These are phyloP conservation scores for Zaprionus inermis DNA, from an alignment of 1,140 invertebrate genomes.

Conservation along the genomic window DNA sequence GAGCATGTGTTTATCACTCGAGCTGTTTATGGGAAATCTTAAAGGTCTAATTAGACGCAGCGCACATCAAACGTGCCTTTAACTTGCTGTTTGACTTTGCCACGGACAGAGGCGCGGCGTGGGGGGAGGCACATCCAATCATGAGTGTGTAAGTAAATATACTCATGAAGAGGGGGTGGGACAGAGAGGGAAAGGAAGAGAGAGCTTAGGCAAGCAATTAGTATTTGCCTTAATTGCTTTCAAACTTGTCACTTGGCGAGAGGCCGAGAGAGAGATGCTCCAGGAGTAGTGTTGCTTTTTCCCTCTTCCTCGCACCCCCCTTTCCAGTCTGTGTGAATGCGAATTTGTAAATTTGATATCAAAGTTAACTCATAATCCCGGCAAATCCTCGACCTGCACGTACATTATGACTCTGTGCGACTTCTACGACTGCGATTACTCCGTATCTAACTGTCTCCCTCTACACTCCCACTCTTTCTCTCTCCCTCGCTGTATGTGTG, in stretches of 20 bases:
- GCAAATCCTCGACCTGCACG: slow-evolving; percentile 26
- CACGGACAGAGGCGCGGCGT: not conserved
- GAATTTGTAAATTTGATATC: slow-evolving; percentile 54
- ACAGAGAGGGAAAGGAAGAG: not conserved
- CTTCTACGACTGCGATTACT: not conserved
- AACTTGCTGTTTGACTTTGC: slow-evolving; percentile 9
- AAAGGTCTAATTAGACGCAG: not conserved
- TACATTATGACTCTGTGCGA: not conserved
- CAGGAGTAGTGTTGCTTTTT: slow-evolving; percentile 25
- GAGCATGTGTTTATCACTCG: slow-evolving; percentile 2
- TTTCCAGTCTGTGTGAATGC: slow-evolving; percentile 15
- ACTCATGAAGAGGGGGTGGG: not conserved
- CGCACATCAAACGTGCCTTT: slow-evolving; percentile 20
- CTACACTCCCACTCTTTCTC: not conserved
- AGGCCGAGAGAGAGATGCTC: not conserved
- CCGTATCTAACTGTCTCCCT: not conserved
- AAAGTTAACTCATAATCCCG: slow-evolving; percentile 45
- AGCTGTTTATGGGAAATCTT: not conserved
- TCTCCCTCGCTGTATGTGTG: not conserved
- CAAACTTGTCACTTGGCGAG: slow-evolving; percentile 38
- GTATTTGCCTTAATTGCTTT: slow-evolving; percentile 52
- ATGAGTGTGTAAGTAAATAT: slow-evolving; percentile 12
- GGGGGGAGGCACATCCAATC: slow-evolving; percentile 15
- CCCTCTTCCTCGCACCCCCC: not conserved
- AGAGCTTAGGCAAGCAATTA: slow-evolving; percentile 37